Conservation (phyloP, 1,140 invertebrate species). For the Cydia fagiglandana region DNA sequence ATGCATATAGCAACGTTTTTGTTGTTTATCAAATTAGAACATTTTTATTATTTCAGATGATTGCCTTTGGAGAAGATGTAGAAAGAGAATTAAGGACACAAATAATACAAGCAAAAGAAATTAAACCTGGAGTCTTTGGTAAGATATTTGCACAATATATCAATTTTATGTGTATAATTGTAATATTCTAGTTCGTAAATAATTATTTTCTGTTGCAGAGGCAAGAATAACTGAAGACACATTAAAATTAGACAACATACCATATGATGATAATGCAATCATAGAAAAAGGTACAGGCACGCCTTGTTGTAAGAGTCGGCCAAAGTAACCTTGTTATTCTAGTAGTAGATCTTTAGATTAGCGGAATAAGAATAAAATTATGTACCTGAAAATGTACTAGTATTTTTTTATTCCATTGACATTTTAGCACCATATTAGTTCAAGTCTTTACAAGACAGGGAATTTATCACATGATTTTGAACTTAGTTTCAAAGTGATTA, state of each 20-base stretch:
- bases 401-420: too few relatives aligned
- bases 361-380: not conserved
- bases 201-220: constrained; percentile 65
- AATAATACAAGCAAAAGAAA: constrained; percentile 82
- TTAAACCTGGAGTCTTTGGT: constrained; percentile 81
- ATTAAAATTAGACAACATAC: constrained; percentile 78
- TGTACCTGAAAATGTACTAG: not conserved
- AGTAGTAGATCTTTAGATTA: constrained; percentile 8
- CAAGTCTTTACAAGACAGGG: too few relatives aligned
- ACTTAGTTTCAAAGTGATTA: too few relatives aligned
- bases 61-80: constrained; percentile 82
- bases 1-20: too few relatives aligned
- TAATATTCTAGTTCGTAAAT: not conserved
- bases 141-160: constrained; percentile 43
- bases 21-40: too few relatives aligned
- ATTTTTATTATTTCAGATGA: constrained; percentile 76
- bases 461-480: too few relatives aligned
- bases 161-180: not conserved
- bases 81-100: constrained; percentile 82
- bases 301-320: constrained; percentile 58
- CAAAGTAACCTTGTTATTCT: constrained; percentile 46
- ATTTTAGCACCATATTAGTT: too few relatives aligned
- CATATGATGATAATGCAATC: constrained; percentile 71
- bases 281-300: constrained; percentile 44
- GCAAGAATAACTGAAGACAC: constrained; percentile 79